These are phyloP conservation scores for Bungarus multicinctus DNA, from an alignment of 2,113 vertebrate species.

Conservation along the genomic window DNA sequence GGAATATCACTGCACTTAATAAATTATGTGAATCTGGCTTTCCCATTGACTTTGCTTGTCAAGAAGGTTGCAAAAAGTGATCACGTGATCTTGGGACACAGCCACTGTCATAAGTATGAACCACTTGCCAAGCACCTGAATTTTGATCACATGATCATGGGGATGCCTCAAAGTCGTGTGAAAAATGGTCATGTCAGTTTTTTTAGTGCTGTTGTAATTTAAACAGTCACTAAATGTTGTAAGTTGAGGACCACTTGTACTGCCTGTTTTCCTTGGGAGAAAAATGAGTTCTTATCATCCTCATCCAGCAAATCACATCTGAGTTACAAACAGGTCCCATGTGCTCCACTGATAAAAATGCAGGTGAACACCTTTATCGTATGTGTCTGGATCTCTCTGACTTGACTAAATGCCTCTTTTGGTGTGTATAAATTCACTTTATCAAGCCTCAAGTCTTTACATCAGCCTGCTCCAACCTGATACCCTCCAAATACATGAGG, in stretches of 20 bases:
- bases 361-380: not conserved
- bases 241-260: not conserved
- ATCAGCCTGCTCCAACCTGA: not conserved
- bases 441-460: not conserved
- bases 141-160: too few species aligned
- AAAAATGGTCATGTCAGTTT: too few species aligned
- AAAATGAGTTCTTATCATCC: not conserved
- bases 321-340: not conserved
- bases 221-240: too few species aligned
- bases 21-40: too few species aligned
- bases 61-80: too few species aligned
- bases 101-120: too few species aligned
- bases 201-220: too few species aligned
- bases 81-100: too few species aligned
- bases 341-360: not conserved
- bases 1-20: not conserved
- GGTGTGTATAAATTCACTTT: not conserved
- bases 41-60: too few species aligned
- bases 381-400: not conserved
- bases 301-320: not conserved
- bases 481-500: not conserved
- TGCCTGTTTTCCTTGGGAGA: not conserved
- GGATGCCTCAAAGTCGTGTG: too few species aligned
- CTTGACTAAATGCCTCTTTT: not conserved
- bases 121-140: too few species aligned